Evolutionary conservation across 64 coral and sea anemone genomes (phyloP), one percentile per base, ranked within the genome.

Genomic region (Platygyra sinensis): DNA sequence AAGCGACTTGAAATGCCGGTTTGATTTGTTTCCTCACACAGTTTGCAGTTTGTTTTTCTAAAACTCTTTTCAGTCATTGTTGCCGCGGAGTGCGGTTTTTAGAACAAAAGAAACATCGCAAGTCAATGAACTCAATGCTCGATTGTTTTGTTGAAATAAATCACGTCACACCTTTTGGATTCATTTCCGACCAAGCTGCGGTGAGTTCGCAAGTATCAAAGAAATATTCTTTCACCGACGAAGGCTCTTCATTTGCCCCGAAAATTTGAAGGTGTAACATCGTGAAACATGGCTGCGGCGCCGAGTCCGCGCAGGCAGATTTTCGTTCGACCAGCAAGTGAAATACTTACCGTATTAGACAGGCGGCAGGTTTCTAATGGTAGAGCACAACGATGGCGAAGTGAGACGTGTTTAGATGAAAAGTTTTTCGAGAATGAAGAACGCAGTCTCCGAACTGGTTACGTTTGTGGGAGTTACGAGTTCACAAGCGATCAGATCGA

Each of bases 381-480:
- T 39, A 42, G 57, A 83, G 20, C 30, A 15, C 33, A 67, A 42
- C 60, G n/a, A 42, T 82, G 57, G 57, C 25, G 20, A 67, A 67
- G 33, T 67, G 80, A 83, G 32, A 83, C 80, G 10, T 83, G 80
- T 83, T 83, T 83, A 67, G 80, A 83, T 36, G 60, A 60, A 14
- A 20, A 65, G 30, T 83, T 83, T 22, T 83, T 83, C 22, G 33
- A 69, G 24, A 67, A 61, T 16, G 33, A 67, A 67, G 59, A 67
- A 13, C 80, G 33, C 5, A 16, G 12, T 39, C 10, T 22, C 9
- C 65, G 67, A n/a, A 46, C 57, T 46, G 60, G 80, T 20, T 83
- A 83, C 22, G 60, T 83, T 19, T 67, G 80, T 67, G 80, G 80
- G 24, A 83, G 80, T 39, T 83, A 83, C 33, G 80, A 83, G 61